Evolutionary conservation across 2,113 vertebrate species (phyloP), one percentile per base, ranked within the genome.

Genomic region (Dasyornis broadbenti): DNA sequence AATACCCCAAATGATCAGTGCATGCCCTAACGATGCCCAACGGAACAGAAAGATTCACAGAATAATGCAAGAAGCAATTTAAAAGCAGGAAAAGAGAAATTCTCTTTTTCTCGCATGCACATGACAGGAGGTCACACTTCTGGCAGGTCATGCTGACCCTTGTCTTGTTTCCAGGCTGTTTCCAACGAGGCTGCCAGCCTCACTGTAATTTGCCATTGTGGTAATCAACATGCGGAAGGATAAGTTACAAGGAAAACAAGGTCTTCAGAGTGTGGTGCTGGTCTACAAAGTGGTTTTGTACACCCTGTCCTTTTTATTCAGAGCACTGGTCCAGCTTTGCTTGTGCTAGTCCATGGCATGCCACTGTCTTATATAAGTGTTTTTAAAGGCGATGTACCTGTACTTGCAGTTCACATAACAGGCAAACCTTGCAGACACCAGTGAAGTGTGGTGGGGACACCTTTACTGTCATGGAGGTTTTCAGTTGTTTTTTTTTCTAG

Each of bases 51-150:
- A 7, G 13, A 69, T 15, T 66, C 26, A 35, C 19, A 54, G n/a
- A 35, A 81, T n/a, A 86, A 80, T 18, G 11, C 20, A 2, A 72
- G 12, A 73, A 56, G 44, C 52, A 28, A 9, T 53, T 54, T 4
- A 54, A 30, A 65, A 6, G 26, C 22, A 52, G 33, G 45, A 80
- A 79, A 73, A 42, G 39, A 45, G 5, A 76, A 91, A 60, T 42
- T n/a, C 31, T 35, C 12, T 18, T 54, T n/a, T n/a, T n/a, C n/a
- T n/a, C n/a, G n/a, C 31, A 28, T 0, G 0, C 52, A 71, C 22
- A 10, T 37, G 63, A 77, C 8, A 1, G 40, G 13, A 27, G 10
- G 10, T 94, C 65, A 95, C 30, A 30, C 49, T 78, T 81, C 27
- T 79, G 42, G 49, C 44, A 45, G 37, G 52, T 87, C 92, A 64